These are phyloP conservation scores for Drosophila rellima DNA, from an alignment of 2,888 invertebrate genomes.

Conservation along the genomic window DNA sequence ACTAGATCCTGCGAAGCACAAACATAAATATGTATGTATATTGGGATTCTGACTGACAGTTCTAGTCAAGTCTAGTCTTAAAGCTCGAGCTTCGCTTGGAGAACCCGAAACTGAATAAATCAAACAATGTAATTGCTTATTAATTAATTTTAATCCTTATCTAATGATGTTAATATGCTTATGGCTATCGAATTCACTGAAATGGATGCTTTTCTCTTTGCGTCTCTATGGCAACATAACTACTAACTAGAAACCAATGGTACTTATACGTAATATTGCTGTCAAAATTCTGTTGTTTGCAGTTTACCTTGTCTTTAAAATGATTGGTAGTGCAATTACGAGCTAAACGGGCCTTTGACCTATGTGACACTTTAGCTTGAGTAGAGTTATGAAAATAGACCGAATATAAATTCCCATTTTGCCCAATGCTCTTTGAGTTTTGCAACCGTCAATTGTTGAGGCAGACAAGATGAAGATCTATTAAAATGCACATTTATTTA, in stretches of 20 bases:
- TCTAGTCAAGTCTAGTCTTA: no score
- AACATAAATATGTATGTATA: not conserved
- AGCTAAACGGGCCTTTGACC: not conserved
- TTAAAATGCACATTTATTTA: no score
- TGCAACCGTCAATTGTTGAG: not conserved
- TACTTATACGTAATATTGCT: not conserved
- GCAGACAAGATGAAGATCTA: no score
- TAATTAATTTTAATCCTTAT: not conserved
- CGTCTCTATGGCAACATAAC: not conserved
- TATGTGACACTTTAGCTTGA: not conserved
- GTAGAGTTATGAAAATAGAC: not conserved
- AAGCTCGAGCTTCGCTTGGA: not conserved
- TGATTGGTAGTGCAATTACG: not conserved
- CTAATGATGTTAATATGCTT: not conserved
- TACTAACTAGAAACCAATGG: not conserved
- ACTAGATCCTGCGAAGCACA: not conserved
- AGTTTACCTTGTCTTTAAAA: not conserved
- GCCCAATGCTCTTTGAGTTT: not conserved
- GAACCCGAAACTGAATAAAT: not conserved
- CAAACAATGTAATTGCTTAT: not conserved
- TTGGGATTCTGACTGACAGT: no score
- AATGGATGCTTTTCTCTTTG: not conserved
- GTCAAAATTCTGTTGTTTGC: not conserved
- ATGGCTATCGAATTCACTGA: not conserved
- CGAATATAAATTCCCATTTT: not conserved